A percentile compares a stretch with the other conserved stretches of the same genome.
phyloP scores from a whole-genome alignment of 2,888 invertebrate species.

The Drosophila algonquin region DNA sequence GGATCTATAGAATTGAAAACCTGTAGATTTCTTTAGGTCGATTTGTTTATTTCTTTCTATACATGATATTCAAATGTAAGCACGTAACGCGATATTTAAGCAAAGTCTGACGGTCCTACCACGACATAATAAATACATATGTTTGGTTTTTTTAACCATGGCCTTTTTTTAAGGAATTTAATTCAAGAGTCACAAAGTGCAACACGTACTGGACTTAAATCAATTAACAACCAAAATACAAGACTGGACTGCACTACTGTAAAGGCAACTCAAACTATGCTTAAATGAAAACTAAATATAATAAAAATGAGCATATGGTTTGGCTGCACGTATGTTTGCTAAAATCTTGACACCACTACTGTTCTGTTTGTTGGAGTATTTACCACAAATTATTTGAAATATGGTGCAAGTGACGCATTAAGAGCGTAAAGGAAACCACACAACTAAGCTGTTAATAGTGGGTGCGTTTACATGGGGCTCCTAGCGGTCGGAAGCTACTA shows the following conservation, averaged over 20 bases:
- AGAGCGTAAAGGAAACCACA: constrained; percentile 62
- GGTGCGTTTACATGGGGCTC: constrained; percentile 48
- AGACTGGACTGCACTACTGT: constrained; percentile 2
- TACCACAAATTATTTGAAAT: constrained; percentile 76
- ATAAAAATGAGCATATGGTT: constrained; percentile 64
- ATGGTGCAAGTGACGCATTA: constrained; percentile 72
- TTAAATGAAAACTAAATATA: constrained; percentile 52
- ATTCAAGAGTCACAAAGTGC: neutral
- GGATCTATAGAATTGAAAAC: too few species aligned
- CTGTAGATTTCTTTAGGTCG: too few species aligned
- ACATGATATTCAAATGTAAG: too few species aligned
- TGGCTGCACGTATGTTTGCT: constrained; percentile 65
- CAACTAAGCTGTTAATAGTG: constrained; percentile 56
- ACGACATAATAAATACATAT: too few species aligned
- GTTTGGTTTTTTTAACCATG: neutral
- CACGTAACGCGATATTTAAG: too few species aligned
- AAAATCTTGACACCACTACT: constrained; percentile 58
- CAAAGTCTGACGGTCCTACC: too few species aligned
- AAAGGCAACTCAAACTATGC: constrained; percentile 7
- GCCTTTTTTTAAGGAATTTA: neutral
- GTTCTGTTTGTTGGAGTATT: constrained; percentile 68
- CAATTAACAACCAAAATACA: constrained; percentile 12
- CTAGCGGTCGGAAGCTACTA: constrained; percentile 6
- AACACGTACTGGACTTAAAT: constrained; percentile 4
- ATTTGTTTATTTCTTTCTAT: too few species aligned